Base-by-base conservation (phyloP, 2,888 invertebrate genomes). In the Arge pagana region DNA sequence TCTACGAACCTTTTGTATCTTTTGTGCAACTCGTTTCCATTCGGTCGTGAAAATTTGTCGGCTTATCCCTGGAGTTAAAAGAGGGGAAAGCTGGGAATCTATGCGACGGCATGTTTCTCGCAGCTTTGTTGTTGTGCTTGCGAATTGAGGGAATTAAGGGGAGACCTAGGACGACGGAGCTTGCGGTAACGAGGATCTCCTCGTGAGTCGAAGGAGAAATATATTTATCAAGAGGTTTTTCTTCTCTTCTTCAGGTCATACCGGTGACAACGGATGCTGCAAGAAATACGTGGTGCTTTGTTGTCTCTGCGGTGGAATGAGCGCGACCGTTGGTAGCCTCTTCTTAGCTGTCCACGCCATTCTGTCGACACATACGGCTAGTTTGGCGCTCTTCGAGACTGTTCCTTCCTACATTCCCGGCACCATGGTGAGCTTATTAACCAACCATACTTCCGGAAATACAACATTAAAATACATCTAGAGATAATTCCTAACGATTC, bases 341-440 rank as follows among this genome's bases (percentile, higher is more conserved):
- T 85, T 90, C 71, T 83, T 90, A 4, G 87, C 89, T 1, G 87
- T 92, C 59, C 90, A 90, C 72, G 87, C 90, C 68, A 82, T 90
- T 59, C 83, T 92, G 53, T 81, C 90, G 18, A 85, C 89, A 2
- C 87, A 90, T 73, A 93, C 92, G 43, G 72, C 75, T 66, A 65
- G 79, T 67, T 67, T 77, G 41, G 71, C 74, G 37, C 70, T 93
- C 69, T 87, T 95, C 76, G 95, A 96, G 81, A 93, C 95, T 0
- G 90, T 96, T 62, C 95, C 95, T n/a, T 93, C 93, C 4, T 95
- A 94, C 70, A 91, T 95, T 63, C 93, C 93, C 30, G 93, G 93
- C 53, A 88, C 90, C 60, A 88, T 93, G 89, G 94, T 94, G 78
- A 85, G 82, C 74, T 26, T 48, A 35, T 35, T 24, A 48, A 33